Conservation (phyloP, 2,113 vertebrate genomes). For the Prochilodus magdalenae region DNA sequence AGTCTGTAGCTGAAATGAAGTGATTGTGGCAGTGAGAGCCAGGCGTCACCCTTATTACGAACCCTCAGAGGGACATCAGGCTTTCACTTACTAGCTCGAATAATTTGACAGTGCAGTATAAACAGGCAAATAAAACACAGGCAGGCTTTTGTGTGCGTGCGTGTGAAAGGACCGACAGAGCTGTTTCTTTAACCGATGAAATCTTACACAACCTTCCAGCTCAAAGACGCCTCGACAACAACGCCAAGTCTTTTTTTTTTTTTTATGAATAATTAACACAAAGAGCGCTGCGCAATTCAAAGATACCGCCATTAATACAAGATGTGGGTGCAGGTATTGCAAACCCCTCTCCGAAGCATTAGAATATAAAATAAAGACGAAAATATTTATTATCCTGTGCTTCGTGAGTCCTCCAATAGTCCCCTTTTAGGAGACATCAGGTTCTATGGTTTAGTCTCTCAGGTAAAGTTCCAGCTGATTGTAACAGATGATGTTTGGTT, state of each 20-base stretch:
- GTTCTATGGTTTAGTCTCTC: not conserved
- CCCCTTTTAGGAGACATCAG: not conserved
- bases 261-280: not conserved
- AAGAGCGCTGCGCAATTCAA: not conserved
- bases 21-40: slow-evolving; percentile 14
- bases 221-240: not conserved
- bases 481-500: not conserved
- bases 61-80: slow-evolving; percentile 52
- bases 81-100: slow-evolving; percentile 56
- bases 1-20: slow-evolving; percentile 35
- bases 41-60: slow-evolving; percentile 62
- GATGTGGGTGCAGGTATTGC: slow-evolving; percentile 6
- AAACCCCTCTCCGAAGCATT: not conserved
- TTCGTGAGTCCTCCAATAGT: slow-evolving; percentile 13
- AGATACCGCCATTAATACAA: slow-evolving; percentile 8
- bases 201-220: not conserved
- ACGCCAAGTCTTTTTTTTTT: not conserved
- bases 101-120: slow-evolving; percentile 66
- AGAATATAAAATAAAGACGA: slow-evolving; percentile 19
- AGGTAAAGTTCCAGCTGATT: not conserved
- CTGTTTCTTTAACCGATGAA: not conserved
- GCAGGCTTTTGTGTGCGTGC: not conserved
- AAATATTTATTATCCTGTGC: slow-evolving; percentile 21
- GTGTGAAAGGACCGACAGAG: not conserved
- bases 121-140: slow-evolving; percentile 66